Evolutionary conservation across 2,797 vertebrate genomes (phyloP).

Genomic region (Peromyscus attwateri): DNA sequence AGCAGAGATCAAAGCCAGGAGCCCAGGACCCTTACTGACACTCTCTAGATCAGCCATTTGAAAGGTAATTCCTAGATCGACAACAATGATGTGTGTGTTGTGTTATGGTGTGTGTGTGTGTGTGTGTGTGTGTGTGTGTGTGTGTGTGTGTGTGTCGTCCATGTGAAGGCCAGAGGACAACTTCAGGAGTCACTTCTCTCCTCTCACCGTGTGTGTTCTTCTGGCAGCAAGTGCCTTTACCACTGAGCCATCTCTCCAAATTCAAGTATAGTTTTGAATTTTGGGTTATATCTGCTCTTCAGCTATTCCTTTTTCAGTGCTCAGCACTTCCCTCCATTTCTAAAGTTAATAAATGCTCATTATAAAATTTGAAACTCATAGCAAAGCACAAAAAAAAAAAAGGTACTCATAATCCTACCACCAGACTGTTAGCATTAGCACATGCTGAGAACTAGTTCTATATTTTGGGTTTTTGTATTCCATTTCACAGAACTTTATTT

Average conservation of each 20-base stretch:
- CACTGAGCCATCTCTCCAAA: background rate
- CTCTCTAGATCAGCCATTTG: background rate
- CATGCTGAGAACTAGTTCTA: background rate
- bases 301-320: background rate
- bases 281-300: background rate
- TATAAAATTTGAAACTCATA: background rate
- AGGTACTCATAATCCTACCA: background rate
- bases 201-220: too few relatives aligned
- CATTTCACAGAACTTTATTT: conserved; percentile 29
- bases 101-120: background rate
- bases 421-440: background rate
- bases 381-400: conserved; percentile 33
- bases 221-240: background rate
- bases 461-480: background rate
- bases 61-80: background rate
- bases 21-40: background rate
- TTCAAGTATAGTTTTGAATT: background rate
- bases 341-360: conserved; percentile 16
- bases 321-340: background rate
- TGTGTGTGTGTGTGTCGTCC: background rate
- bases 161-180: background rate
- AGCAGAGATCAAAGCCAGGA: background rate
- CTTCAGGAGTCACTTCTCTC: background rate
- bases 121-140: background rate
- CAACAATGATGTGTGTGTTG: background rate